Conservation (phyloP, 2,113 vertebrate species). For the Thermophis baileyi region DNA sequence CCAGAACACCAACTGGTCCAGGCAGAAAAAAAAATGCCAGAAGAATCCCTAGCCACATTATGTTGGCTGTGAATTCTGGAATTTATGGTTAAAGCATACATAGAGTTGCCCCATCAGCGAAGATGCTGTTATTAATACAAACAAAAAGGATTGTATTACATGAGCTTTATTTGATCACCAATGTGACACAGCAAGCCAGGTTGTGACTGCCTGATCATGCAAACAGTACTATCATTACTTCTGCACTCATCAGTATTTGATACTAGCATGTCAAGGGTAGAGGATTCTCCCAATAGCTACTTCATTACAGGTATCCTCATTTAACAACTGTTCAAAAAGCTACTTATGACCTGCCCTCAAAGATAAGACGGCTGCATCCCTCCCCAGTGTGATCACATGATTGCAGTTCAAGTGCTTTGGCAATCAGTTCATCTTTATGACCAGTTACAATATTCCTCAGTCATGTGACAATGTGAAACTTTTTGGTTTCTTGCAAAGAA, state of each 20-base stretch:
- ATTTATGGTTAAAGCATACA: not conserved
- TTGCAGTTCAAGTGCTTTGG: too few species aligned
- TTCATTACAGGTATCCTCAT: too few species aligned
- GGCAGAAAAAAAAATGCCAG: not conserved
- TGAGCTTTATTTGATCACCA: not conserved
- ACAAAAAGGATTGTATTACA: not conserved
- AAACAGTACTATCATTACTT: not conserved
- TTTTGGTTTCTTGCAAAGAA: too few species aligned
- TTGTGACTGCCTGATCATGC: not conserved
- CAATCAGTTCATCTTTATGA: too few species aligned
- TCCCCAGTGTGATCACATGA: too few species aligned
- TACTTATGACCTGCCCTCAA: too few species aligned
- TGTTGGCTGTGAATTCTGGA: not conserved
- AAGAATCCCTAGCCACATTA: not conserved
- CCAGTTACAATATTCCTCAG: too few species aligned
- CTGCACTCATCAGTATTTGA: not conserved
- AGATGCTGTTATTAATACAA: not conserved
- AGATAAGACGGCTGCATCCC: too few species aligned
- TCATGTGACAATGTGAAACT: too few species aligned
- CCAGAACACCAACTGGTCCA: not conserved
- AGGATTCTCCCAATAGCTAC: not conserved
- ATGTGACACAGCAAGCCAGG: not conserved
- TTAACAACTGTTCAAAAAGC: too few species aligned
- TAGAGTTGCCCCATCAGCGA: not conserved
- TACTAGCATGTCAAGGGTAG: not conserved